Conservation (phyloP, 1,140 invertebrate species). For the Zaprionus gabonicus region DNA sequence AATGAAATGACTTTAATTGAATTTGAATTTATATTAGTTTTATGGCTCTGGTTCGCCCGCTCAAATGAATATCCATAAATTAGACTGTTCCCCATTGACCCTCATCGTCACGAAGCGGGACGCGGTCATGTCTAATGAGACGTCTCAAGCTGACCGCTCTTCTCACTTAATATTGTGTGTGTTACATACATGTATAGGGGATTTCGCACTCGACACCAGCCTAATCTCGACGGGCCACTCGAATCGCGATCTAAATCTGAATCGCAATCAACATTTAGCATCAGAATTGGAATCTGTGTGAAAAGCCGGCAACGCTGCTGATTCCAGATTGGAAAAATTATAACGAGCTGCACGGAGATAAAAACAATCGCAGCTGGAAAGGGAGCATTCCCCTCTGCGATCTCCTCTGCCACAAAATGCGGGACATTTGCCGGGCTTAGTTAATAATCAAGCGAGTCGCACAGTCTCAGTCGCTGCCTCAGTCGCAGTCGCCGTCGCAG, state of each 20-base stretch:
- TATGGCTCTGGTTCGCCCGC: neutral
- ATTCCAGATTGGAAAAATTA: constrained; percentile 73
- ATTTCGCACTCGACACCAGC: constrained; percentile 34
- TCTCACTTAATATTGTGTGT: neutral
- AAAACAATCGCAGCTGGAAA: constrained; percentile 71
- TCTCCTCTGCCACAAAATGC: constrained; percentile 44
- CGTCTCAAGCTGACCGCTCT: neutral
- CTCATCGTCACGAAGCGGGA: constrained; percentile 24
- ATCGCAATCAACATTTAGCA: constrained; percentile 23
- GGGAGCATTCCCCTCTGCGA: constrained; percentile 32
- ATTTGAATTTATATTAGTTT: constrained; percentile 11
- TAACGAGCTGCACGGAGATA: constrained; percentile 60
- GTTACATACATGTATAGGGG: constrained; percentile 21
- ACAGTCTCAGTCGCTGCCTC: neutral
- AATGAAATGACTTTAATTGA: constrained; percentile 1
- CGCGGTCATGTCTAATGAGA: constrained; percentile 14
- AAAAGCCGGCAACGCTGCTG: constrained; percentile 61
- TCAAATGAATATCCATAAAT: neutral
- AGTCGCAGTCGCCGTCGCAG: neutral
- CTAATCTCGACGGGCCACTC: constrained; percentile 27
- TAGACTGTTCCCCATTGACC: constrained; percentile 24
- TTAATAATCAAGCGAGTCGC: constrained; percentile 65
- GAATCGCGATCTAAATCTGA: constrained; percentile 29
- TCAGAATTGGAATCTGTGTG: constrained; percentile 40
- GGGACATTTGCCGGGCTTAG: constrained; percentile 74